Percentiles rank a stretch among this genome's conserved stretches.
These are phyloP conservation scores for Spicauda simplicius DNA, from an alignment of 2,888 invertebrate species.

Conservation along the genomic window DNA sequence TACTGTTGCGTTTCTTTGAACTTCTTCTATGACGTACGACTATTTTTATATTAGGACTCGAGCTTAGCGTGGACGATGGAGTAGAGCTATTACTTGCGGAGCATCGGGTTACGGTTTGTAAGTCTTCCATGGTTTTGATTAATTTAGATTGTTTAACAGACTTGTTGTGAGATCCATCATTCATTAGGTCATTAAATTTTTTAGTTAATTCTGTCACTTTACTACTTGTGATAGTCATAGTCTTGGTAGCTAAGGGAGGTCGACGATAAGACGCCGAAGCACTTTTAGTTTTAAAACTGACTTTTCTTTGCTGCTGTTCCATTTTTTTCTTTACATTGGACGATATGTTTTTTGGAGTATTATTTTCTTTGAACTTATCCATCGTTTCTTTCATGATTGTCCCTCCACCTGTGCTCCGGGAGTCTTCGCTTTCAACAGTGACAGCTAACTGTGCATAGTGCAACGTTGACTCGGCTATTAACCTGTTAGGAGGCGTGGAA, in stretches of 20 bases:
- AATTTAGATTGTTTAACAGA: conserved; percentile 83
- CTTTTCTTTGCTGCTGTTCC: conserved; percentile 79
- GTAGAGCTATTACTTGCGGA: conserved; percentile 75
- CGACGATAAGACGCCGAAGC: conserved; percentile 74
- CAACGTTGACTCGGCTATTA: conserved; percentile 55
- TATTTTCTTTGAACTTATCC: conserved; percentile 52
- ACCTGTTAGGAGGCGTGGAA: conserved; percentile 42
- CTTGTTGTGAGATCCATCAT: conserved; percentile 63
- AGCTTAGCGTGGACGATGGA: conserved; percentile 74
- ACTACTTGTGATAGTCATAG: conserved; percentile 80
- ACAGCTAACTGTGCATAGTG: conserved; percentile 78
- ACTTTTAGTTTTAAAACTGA: conserved; percentile 86
- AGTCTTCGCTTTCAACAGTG: conserved; percentile 71
- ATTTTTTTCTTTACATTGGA: conserved; percentile 60
- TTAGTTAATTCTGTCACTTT: conserved; percentile 88
- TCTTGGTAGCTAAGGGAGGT: conserved; percentile 70
- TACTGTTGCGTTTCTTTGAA: conserved; percentile 77
- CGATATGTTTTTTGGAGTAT: conserved; percentile 50
- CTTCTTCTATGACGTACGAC: conserved; percentile 71
- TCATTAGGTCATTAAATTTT: conserved; percentile 88
- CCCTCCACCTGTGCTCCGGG: conserved; percentile 79
- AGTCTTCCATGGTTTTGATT: conserved; percentile 79
- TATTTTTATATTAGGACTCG: conserved; percentile 81
- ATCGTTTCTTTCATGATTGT: conserved; percentile 47
- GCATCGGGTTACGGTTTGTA: conserved; percentile 60